Percentiles rank a stretch among this genome's conserved stretches.
Evolutionary conservation across 1,140 invertebrate species (phyloP).

Genomic region (Drosophila parabipectinata): DNA sequence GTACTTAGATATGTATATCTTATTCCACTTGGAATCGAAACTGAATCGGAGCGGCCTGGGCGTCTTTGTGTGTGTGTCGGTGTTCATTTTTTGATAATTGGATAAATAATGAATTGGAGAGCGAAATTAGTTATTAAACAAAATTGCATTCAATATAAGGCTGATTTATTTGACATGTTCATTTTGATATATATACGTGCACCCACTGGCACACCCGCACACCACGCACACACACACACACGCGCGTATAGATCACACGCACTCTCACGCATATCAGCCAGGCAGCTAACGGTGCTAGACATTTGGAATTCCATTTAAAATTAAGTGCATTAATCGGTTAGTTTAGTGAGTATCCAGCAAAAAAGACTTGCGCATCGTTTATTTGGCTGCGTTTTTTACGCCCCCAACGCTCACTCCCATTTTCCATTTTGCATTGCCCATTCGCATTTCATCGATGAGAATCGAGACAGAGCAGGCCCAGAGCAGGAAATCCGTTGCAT

Average conservation of each 20-base stretch:
- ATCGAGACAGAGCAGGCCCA: slow-evolving; percentile 8
- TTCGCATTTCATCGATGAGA: slow-evolving; percentile 17
- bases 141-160: slow-evolving; percentile 79
- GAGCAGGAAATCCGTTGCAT: slow-evolving; percentile 2
- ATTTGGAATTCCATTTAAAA: slow-evolving; percentile 44
- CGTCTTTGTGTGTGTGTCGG: slow-evolving; percentile 54
- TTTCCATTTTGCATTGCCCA: slow-evolving; percentile 10
- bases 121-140: slow-evolving; percentile 68
- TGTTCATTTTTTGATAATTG: slow-evolving; percentile 54
- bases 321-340: slow-evolving; percentile 50
- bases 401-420: slow-evolving; percentile 10
- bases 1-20: slow-evolving; percentile 12
- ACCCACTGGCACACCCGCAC: slow-evolving; percentile 27
- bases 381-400: slow-evolving; percentile 54
- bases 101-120: slow-evolving; percentile 66
- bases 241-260: slow-evolving; percentile 8
- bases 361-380: slow-evolving; percentile 74
- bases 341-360: slow-evolving; percentile 60
- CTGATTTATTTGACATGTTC: slow-evolving; percentile 80
- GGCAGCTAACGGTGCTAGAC: slow-evolving; percentile 32
- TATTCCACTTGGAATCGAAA: slow-evolving; percentile 5
- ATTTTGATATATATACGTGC: slow-evolving; percentile 55
- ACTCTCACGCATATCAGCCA: slow-evolving; percentile 40
- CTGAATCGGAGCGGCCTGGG: slow-evolving; percentile 36
- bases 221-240: slow-evolving; percentile 22